A percentile compares a stretch with the other conserved stretches of the same genome.
These are phyloP conservation scores for Pantherophis alleghaniensis DNA, from an alignment of 2,797 vertebrate species.

Conservation along the genomic window DNA sequence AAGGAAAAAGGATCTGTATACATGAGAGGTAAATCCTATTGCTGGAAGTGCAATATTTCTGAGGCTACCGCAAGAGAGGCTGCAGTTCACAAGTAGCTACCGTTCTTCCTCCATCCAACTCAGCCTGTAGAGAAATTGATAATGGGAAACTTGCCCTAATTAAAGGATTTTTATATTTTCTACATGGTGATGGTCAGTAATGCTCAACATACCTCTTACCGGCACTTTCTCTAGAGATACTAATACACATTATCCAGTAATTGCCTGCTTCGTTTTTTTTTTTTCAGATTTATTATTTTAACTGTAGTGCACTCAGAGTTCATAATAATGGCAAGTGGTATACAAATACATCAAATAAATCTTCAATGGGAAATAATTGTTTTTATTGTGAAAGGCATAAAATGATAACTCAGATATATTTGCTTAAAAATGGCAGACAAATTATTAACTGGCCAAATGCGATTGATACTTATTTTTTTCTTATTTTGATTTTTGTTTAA, in stretches of 20 bases:
- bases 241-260: background rate
- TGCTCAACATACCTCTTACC: background rate
- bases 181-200: background rate
- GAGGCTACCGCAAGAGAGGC: background rate
- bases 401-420: background rate
- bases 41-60: background rate
- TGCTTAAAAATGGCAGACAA: background rate
- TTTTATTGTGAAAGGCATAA: background rate
- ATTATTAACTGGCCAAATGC: background rate
- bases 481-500: background rate
- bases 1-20: background rate
- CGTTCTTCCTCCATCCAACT: background rate
- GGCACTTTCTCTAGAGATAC: slow-evolving; percentile 3
- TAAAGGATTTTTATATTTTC: background rate
- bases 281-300: slow-evolving; percentile 22
- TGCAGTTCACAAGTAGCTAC: background rate
- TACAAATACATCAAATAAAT: background rate
- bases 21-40: background rate
- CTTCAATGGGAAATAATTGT: slow-evolving; percentile 1
- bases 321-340: background rate
- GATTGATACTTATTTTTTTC: background rate
- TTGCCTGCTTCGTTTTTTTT: background rate
- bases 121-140: background rate
- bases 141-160: background rate
- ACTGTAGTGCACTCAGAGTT: background rate